Percentiles rank a stretch among this genome's conserved stretches.
phyloP scores from a whole-genome alignment of 2,888 invertebrate genomes.

The Archips xylosteana region DNA sequence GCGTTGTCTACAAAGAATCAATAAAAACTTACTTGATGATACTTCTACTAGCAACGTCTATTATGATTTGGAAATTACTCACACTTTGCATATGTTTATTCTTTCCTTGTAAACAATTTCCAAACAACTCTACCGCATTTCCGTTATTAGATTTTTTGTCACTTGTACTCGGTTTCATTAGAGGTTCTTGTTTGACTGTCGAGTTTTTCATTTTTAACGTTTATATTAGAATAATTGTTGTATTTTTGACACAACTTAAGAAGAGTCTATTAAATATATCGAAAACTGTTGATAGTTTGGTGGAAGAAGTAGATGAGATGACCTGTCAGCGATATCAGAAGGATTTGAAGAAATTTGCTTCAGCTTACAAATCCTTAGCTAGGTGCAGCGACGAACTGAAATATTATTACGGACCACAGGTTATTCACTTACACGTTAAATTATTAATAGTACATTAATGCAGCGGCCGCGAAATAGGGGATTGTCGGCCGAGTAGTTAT shows the following conservation, averaged over 20 bases:
- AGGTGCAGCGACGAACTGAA: neutral
- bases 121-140: no score
- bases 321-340: neutral
- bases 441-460: no score
- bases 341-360: neutral
- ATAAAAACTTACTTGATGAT: no score
- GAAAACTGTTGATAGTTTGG: neutral
- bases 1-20: no score
- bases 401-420: neutral
- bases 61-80: no score
- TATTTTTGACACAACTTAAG: constrained; percentile 1
- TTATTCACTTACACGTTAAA: neutral
- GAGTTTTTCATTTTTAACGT: neutral
- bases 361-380: neutral
- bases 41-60: no score
- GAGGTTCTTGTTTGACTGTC: neutral
- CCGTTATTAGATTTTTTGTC: neutral
- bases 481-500: no score
- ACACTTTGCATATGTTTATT: no score
- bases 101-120: no score
- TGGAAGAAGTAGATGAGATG: neutral
- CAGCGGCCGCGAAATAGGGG: no score
- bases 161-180: neutral
- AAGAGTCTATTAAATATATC: neutral
- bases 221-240: neutral